These are phyloP conservation scores for Sus cebifrons DNA, from an alignment of 2,797 vertebrate species.

Conservation along the genomic window DNA sequence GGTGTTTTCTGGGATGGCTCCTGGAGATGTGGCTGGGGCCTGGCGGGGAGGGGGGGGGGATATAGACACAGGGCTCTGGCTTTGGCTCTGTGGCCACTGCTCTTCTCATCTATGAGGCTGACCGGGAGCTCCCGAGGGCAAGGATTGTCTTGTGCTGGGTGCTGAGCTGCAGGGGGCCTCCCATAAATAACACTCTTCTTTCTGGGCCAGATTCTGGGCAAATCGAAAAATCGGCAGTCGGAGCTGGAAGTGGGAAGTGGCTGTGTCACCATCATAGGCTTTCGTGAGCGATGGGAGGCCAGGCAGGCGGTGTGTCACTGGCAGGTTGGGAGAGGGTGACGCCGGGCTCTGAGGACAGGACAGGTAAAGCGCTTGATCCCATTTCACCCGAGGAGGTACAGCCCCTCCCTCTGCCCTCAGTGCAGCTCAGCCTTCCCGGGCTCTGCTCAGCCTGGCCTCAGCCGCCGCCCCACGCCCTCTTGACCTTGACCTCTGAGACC, in stretches of 20 bases:
- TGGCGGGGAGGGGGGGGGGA: fast-evolving
- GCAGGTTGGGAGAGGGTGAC: fast-evolving
- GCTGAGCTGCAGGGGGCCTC: background rate
- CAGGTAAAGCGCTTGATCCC: fast-evolving
- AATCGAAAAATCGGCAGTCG: background rate
- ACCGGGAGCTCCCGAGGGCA: fast-evolving
- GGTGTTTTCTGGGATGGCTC: background rate
- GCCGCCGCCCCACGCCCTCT: background rate
- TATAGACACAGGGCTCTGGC: fast-evolving
- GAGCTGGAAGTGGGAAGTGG: background rate
- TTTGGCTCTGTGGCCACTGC: fast-evolving
- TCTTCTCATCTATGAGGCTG: background rate
- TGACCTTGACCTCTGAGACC: background rate
- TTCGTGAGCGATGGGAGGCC: background rate
- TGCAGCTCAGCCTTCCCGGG: background rate
- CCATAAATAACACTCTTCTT: background rate
- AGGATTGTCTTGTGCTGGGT: background rate
- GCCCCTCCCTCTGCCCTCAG: background rate
- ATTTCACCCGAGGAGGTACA: background rate
- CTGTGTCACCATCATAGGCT: fast-evolving
- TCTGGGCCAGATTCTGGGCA: background rate
- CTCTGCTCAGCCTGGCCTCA: background rate
- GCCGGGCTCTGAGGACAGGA: fast-evolving
- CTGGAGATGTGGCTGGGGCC: background rate
- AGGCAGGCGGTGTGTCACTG: background rate